A percentile compares a stretch with the other conserved stretches of the same genome.
These are phyloP conservation scores for Agrotis clavis DNA, from an alignment of 2,888 invertebrate species.

Conservation along the genomic window DNA sequence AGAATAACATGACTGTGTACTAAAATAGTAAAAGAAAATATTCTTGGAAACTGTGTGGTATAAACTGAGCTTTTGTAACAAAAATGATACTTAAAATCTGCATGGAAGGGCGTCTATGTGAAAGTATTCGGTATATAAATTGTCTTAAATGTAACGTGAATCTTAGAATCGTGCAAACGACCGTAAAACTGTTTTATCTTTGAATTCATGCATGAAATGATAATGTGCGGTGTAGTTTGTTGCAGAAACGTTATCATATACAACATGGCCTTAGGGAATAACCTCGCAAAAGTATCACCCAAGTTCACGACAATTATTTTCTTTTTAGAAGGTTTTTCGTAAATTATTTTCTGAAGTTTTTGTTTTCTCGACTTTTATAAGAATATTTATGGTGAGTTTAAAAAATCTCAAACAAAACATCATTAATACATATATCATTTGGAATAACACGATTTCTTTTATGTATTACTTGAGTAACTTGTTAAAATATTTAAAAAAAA, in stretches of 20 bases:
- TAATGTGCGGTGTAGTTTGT: conserved; percentile 21
- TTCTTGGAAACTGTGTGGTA: not conserved
- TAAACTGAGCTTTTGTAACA: not conserved
- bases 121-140: not conserved
- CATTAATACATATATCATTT: conserved; percentile 16
- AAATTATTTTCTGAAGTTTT: conserved; percentile 8
- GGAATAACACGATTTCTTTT: conserved; percentile 4
- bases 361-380: conserved; percentile 10
- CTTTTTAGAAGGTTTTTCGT: not conserved
- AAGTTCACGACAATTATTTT: conserved; percentile 24
- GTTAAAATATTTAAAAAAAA: not conserved
- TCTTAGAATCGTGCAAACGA: conserved; percentile 14
- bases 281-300: conserved; percentile 17
- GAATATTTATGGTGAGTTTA: conserved; percentile 14
- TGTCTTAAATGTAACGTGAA: not conserved
- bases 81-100: not conserved
- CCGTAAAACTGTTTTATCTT: conserved; percentile 20
- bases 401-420: conserved; percentile 23
- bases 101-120: not conserved
- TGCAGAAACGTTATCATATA: conserved; percentile 44
- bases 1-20: not conserved
- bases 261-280: conserved; percentile 36
- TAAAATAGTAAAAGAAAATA: not conserved
- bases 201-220: conserved; percentile 39
- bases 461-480: not conserved